Base-by-base conservation (phyloP, 2,888 invertebrate species). In the Cephus sareptanus region DNA sequence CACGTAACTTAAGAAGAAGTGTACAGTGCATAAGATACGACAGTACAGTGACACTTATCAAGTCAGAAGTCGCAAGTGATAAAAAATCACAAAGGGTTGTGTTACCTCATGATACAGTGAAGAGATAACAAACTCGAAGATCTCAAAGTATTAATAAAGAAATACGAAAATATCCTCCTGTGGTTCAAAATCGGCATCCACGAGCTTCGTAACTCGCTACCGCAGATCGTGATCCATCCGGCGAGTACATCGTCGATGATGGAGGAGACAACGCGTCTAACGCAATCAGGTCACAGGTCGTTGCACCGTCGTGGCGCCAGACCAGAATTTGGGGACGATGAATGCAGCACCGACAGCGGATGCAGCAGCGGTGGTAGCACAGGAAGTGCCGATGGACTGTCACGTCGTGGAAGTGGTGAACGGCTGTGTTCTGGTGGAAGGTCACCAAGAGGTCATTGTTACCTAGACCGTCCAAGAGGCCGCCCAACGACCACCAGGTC, bases 351-450 rank as follows among this genome's bases (percentile, higher is more conserved):
- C 23, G 89, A 89, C 84, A 90, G 91, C 82, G 89, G 94, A 91
- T 86, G 92, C 91, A 80, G 94, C 92, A 87, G 93, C 84, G 80
- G 93, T 90, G 83, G 94, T 31, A 76, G 93, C 92, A 88, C 85
- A 79, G 89, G 86, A 30, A 90, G 89, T 80, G 87, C 87, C 15
- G 89, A 89, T 73, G 81, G 87, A 12, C 73, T 87, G 1, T 88
- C 89, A 13, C 85, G 87, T 23, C 86, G 86, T 34, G 87, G 85
- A 13, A 89, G 88, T 79, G 83, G 84, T 68, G 89, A 89, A 31
- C 83, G 87, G 9, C 79, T 88, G 0, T 88, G 87, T 79, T 83
- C 83, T 2, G 82, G 81, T 31, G 81, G 83, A n/a, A 83, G 86
- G 11, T 82, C 83, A 0, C 81, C 86, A 0, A 82, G 83, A 15